A percentile compares a stretch with the other conserved stretches of the same genome.
Evolutionary conservation across 2,888 invertebrate genomes (phyloP).

Genomic region (Agrochola litura): DNA sequence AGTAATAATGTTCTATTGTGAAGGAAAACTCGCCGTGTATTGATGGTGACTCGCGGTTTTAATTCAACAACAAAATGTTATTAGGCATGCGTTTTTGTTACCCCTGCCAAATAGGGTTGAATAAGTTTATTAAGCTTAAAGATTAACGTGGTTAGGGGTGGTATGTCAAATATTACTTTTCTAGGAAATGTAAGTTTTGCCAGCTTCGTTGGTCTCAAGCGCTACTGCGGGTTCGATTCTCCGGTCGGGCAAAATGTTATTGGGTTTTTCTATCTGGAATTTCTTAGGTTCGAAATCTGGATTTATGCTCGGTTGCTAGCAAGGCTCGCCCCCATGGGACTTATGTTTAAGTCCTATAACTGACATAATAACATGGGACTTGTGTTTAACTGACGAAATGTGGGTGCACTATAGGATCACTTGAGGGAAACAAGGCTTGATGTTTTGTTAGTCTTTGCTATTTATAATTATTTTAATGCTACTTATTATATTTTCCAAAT

Average conservation of each 20-base stretch:
- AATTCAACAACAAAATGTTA: conserved; percentile 60
- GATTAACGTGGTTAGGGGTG: neutral
- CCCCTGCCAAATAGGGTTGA: conserved; percentile 28
- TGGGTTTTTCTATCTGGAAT: neutral
- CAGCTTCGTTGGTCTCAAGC: neutral
- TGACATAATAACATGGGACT: too few relatives aligned
- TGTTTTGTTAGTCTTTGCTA: neutral
- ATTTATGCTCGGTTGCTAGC: neutral
- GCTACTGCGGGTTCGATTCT: neutral
- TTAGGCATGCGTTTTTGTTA: conserved; percentile 42
- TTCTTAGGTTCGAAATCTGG: neutral
- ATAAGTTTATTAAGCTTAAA: conserved; percentile 40
- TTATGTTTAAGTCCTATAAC: too few relatives aligned
- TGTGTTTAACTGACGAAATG: neutral
- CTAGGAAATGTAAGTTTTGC: neutral
- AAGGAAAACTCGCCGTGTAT: conserved; percentile 63
- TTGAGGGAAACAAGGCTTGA: neutral
- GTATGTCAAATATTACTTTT: neutral
- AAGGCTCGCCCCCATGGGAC: neutral
- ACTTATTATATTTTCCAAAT: too few relatives aligned
- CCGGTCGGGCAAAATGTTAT: neutral
- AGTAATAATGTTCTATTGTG: conserved; percentile 75
- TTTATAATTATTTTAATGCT: too few relatives aligned
- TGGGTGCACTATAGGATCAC: neutral
- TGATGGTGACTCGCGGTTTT: conserved; percentile 60